phyloP scores from a whole-genome alignment of 2,113 vertebrate species.

The Ciconia stormi region DNA sequence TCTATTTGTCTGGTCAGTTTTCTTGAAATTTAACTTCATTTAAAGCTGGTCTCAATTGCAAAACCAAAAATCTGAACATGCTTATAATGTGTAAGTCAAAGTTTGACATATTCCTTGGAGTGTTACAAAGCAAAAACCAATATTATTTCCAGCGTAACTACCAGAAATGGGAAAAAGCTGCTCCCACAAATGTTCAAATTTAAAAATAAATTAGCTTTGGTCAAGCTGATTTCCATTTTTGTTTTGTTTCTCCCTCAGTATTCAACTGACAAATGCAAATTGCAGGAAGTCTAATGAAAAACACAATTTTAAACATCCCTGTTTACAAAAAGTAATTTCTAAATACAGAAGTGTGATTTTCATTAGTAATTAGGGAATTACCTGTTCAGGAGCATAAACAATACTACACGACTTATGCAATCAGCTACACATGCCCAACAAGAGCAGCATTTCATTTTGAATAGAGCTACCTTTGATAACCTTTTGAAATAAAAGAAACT shows the following conservation, averaged over 20 bases:
- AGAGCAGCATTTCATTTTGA: background rate
- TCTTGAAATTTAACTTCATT: background rate
- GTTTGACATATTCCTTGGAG: background rate
- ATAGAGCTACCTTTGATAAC: background rate
- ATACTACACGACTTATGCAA: background rate
- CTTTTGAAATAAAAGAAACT: background rate
- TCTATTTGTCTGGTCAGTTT: background rate
- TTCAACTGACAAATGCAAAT: background rate
- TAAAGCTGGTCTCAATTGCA: background rate
- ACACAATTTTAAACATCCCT: background rate
- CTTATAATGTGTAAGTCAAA: background rate
- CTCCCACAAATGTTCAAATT: background rate
- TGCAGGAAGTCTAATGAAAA: background rate
- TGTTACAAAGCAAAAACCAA: background rate
- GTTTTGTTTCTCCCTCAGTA: background rate
- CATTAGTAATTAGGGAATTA: background rate
- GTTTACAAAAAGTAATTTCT: background rate
- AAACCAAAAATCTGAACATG: background rate
- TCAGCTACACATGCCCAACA: background rate
- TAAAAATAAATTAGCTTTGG: background rate
- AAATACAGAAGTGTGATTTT: background rate
- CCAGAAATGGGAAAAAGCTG: background rate
- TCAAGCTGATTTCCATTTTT: background rate
- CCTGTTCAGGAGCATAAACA: background rate
- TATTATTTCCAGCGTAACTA: background rate